These are phyloP conservation scores for Heliconius aoede DNA, from an alignment of 2,888 invertebrate species.

Conservation along the genomic window DNA sequence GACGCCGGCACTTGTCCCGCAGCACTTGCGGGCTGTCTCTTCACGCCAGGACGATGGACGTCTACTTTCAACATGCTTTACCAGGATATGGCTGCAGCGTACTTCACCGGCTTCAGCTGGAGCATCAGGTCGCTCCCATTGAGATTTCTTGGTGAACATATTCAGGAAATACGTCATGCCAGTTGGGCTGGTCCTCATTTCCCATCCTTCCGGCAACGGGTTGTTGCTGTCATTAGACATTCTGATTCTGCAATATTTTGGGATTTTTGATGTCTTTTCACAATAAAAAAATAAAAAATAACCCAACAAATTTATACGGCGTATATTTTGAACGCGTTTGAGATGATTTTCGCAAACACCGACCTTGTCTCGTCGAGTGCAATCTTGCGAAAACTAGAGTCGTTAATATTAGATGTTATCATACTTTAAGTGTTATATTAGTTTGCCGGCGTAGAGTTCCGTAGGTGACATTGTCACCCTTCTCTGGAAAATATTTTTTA, in stretches of 20 bases:
- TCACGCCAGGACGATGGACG: conserved; percentile 98
- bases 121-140: conserved; percentile 97
- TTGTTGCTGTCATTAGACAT: conserved; percentile 75
- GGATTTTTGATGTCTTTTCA: conserved; percentile 44
- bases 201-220: conserved; percentile 95
- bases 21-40: conserved; percentile 91
- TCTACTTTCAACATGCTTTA: conserved; percentile 95
- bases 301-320: background rate
- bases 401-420: background rate
- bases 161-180: conserved; percentile 98
- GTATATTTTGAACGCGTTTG: background rate
- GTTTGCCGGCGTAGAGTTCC: too few relatives aligned
- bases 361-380: conserved; percentile 10
- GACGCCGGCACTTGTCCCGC: conserved; percentile 90
- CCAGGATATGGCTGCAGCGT: conserved; percentile 96
- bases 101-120: conserved; percentile 90
- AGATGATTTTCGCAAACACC: conserved; percentile 7
- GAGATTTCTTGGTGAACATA: conserved; percentile 97
- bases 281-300: conserved; percentile 33
- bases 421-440: too few relatives aligned
- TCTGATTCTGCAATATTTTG: conserved; percentile 76
- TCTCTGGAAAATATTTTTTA: too few relatives aligned
- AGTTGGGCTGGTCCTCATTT: conserved; percentile 93
- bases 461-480: too few relatives aligned
- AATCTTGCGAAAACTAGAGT: conserved; percentile 7